Base-by-base conservation (phyloP, 2,113 vertebrate genomes). In the Syngnathus floridae region DNA sequence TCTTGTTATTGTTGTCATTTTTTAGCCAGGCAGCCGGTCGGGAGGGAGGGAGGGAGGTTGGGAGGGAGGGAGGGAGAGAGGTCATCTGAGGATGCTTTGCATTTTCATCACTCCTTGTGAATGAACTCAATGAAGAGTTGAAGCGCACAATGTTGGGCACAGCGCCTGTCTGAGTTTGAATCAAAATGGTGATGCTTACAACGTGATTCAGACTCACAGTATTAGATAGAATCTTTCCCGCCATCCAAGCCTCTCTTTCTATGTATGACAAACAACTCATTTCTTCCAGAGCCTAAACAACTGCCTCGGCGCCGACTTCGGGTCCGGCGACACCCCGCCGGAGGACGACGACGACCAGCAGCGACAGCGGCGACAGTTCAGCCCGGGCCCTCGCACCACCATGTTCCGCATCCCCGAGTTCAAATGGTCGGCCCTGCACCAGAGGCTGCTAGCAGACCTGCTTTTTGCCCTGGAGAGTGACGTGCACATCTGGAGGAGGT, bases 391-490 rank as follows among this genome's bases (percentile, higher is more conserved):
- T 5, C 93, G 95, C 64, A 98, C 96, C 22, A 98, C 95, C 3
- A 98, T 98, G 96, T 99, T 99, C 82, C 96, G 97, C 35, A 98
- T 99, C 78, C 97, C 97, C 13, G 97, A 99, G 84, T 99, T 99
- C 86, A 98, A 98, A 73, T 99, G 97, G 97, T 98, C 97, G 12
- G 87, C 93, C 37, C 94, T 98, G 96, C 97, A 99, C 82, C 97
- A 98, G 87, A 88, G 97, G 26, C 91, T 99, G 21, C 92, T 99
- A 70, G 95, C 95, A 3, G 97, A 99, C 82, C 82, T 99, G 84
- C 91, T 99, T 4, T 97, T 97, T 81, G 95, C 96, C 5, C 90
- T 99, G 81, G 97, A 99, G 91, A 95, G 95, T 9, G 97, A 98
- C 73, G 93, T 98, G 48, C 96, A 98, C 70, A 94, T 96, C 64